Percentiles rank a stretch among this genome's conserved stretches.
Evolutionary conservation across 2,113 vertebrate species (phyloP).

Genomic region (Mormyrus iriodes): DNA sequence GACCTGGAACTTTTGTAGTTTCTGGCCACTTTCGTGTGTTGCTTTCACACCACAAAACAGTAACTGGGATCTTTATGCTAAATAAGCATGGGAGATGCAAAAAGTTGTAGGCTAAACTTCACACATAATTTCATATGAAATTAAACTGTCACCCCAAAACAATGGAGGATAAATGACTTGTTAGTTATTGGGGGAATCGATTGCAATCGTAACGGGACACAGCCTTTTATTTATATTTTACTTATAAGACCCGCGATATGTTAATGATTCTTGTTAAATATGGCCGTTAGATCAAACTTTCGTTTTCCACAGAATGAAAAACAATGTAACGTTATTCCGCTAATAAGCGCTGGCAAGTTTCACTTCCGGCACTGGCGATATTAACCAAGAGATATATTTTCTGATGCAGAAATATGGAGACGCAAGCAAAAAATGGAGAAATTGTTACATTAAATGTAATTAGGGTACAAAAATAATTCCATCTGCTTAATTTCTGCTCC

Average conservation of each 20-base stretch:
- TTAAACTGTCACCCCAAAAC: background rate
- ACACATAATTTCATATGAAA: background rate
- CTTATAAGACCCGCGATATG: background rate
- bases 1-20: background rate
- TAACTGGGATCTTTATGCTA: background rate
- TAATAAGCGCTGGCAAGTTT: background rate
- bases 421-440: background rate
- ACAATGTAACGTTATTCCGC: background rate
- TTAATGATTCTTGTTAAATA: background rate
- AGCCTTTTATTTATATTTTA: background rate
- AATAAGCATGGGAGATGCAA: background rate
- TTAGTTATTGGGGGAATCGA: background rate
- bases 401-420: background rate
- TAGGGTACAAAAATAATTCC: background rate
- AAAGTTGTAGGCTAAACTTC: too few relatives aligned
- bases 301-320: background rate
- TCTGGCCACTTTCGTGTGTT: background rate
- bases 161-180: background rate
- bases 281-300: background rate
- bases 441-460: background rate
- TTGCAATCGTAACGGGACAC: too few relatives aligned
- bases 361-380: background rate
- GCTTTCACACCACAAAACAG: background rate
- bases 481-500: background rate
- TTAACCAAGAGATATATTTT: background rate